phyloP scores from a whole-genome alignment of 53 echinoderm and acorn worm species.

The Luidia sarsii region DNA sequence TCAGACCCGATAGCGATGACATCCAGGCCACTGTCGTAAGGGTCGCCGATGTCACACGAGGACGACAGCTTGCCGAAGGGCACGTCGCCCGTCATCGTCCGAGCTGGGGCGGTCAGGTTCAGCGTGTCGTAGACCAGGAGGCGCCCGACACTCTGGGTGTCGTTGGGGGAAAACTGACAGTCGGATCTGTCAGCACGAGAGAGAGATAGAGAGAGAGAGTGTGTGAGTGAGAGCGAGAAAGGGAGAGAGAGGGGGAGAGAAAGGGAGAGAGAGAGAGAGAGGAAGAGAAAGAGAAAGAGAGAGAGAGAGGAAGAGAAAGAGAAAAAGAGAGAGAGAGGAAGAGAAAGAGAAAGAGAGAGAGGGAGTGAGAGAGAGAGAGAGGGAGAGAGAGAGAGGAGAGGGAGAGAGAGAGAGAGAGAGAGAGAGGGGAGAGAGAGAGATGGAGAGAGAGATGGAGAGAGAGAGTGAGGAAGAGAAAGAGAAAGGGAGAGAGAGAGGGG shows the following conservation, averaged over 20 bases:
- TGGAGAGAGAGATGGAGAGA: too few species aligned
- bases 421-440: too few species aligned
- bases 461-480: too few species aligned
- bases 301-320: too few species aligned
- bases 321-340: background rate
- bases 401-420: too few species aligned
- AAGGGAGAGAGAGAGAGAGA: too few species aligned
- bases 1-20: conserved; percentile 56
- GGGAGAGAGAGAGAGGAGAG: too few species aligned
- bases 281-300: background rate
- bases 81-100: conserved; percentile 4
- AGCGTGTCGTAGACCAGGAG: conserved; percentile 19
- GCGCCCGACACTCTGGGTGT: conserved; percentile 73
- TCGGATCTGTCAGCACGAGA: too few species aligned
- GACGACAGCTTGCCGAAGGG: conserved; percentile 67
- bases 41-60: conserved; percentile 57
- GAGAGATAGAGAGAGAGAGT: background rate
- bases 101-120: conserved; percentile 10
- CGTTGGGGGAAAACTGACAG: conserved; percentile 59
- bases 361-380: too few species aligned
- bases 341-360: too few species aligned
- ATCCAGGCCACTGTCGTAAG: conserved; percentile 50
- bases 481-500: too few species aligned
- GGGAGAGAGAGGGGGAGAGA: background rate
- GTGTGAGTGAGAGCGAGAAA: too few species aligned